Percentiles rank a stretch among this genome's conserved stretches.
These are phyloP conservation scores for Enteromius unitaeniatus DNA, from an alignment of 2,797 vertebrate genomes.

Conservation along the genomic window DNA sequence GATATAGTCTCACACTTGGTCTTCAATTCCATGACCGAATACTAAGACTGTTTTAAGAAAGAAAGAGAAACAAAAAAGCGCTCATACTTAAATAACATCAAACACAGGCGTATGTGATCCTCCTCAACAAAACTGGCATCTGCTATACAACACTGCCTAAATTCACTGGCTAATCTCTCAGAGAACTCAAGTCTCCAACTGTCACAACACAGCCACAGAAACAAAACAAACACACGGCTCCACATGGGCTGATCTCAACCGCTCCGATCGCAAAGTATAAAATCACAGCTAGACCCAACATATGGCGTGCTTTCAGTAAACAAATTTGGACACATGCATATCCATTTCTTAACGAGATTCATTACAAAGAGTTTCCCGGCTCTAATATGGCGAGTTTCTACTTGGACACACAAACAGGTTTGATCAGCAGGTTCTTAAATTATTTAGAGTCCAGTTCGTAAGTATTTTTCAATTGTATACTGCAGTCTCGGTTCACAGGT, in stretches of 20 bases:
- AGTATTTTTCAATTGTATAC: background rate
- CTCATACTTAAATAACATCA: conserved; percentile 11
- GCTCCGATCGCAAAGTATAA: conserved; percentile 32
- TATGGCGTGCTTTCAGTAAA: background rate
- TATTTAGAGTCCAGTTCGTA: background rate
- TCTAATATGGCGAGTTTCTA: background rate
- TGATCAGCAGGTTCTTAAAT: background rate
- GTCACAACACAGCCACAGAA: conserved; percentile 43
- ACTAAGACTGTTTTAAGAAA: background rate
- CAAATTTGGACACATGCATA: background rate
- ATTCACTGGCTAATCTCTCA: conserved; percentile 52
- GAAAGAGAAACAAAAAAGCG: background rate
- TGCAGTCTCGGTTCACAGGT: background rate
- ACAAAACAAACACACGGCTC: conserved; percentile 53
- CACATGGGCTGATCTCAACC: conserved; percentile 50
- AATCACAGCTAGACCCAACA: conserved; percentile 29
- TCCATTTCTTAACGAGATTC: background rate
- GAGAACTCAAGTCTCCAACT: conserved; percentile 48
- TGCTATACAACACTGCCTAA: conserved; percentile 46
- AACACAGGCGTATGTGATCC: conserved; percentile 51
- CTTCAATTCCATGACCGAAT: background rate
- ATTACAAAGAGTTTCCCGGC: background rate
- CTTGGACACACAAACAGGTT: too few species aligned
- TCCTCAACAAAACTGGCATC: conserved; percentile 49
- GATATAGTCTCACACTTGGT: background rate